Base-by-base conservation (phyloP, 2,888 invertebrate genomes). In the Athetis lepigone region DNA sequence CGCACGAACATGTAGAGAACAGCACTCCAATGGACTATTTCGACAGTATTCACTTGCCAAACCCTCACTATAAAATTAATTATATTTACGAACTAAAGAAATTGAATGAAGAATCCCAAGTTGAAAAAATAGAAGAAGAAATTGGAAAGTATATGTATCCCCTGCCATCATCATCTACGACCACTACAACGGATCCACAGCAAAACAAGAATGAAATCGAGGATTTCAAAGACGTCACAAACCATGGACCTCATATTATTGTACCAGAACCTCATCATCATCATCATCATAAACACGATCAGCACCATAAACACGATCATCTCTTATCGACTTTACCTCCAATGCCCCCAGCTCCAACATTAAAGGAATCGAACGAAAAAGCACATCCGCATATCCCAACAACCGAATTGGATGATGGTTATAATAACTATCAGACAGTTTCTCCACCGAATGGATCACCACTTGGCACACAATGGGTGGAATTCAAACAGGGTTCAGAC, bases 81-180 rank as follows among this genome's bases (percentile, higher is more conserved):
- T 89, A 73, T 68, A 86, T 83, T 60, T 89, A 85, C 45, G 80
- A 88, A 60, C 88, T 89, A 60, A 69, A 70, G 23, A 81, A 84
- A 60, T 76, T 61, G 9, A 83, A 86, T 43, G 85, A 88, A 60
- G 83, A 83, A 4, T 75, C 86, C 1, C 85, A 86, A 55, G 63
- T 88, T 5, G 87, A 89, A 66, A 71, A 79, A 54, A 84, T 85
- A 73, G 84, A 87, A 42, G 89, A 89, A 70, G 81, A 85, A 56
- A 66, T 88, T 13, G 82, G 83, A 42, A 80, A 79, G 25, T 89
- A 89, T 55, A 79, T 86, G 33, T 18, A 50, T 76, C 67, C 81
- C 65, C 79, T 69, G 52, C 76, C 66, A 57, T 73, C 66, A 57
- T 73, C 75, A 19, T 76, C 58, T 39, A 77, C 69, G 3, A 82